Evolutionary conservation across 2,797 vertebrate species (phyloP).

Genomic region (Mormyrus proboscirostris): DNA sequence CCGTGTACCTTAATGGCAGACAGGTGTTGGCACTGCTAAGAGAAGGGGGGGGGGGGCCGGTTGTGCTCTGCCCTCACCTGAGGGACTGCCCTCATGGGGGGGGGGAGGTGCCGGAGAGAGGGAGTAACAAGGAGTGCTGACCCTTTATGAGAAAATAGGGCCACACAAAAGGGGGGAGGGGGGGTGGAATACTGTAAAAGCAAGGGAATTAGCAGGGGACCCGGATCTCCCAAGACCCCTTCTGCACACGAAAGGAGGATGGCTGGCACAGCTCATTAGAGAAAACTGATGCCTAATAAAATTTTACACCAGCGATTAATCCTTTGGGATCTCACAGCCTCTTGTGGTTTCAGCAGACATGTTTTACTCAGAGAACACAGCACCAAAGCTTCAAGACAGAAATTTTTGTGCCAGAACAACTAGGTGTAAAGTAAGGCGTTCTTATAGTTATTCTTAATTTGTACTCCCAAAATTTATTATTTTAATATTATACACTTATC

Average conservation of each 20-base stretch:
- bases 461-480: not conserved
- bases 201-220: conserved; percentile 77
- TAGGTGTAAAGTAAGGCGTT: not conserved
- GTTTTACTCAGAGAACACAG: conserved; percentile 75
- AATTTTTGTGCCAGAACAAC: not conserved
- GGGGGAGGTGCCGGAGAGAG: conserved; percentile 35
- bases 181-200: conserved; percentile 72
- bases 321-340: conserved; percentile 78
- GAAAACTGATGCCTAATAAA: conserved; percentile 84
- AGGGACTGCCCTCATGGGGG: not conserved
- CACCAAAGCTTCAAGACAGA: conserved; percentile 65
- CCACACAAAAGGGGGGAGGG: conserved; percentile 68
- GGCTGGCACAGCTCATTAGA: conserved; percentile 82
- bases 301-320: conserved; percentile 85
- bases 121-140: conserved; percentile 26
- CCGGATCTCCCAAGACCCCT: conserved; percentile 76
- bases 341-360: conserved; percentile 77
- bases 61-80: not conserved
- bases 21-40: not conserved
- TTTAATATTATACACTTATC: not conserved
- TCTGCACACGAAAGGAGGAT: conserved; percentile 74
- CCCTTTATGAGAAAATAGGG: conserved; percentile 27
- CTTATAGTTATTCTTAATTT: not conserved
- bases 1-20: no score
- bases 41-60: not conserved